Conservation (phyloP, 2,113 vertebrate genomes). For the Bubo scandiacus region DNA sequence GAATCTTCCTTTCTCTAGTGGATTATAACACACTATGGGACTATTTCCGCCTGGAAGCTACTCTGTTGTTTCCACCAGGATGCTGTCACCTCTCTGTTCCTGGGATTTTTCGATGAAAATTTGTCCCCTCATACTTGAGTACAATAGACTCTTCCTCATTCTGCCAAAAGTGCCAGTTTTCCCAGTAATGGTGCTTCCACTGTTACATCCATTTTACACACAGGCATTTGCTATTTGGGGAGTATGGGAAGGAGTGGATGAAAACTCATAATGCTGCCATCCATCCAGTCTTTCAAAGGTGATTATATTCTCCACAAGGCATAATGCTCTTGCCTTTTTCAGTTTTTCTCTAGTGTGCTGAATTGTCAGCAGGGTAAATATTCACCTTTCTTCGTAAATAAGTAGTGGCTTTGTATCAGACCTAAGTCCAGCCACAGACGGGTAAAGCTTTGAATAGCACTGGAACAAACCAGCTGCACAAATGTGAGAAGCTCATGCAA, state of each 20-base stretch:
- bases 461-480: background rate
- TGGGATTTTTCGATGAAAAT: background rate
- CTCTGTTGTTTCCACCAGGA: background rate
- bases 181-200: background rate
- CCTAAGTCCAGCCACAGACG: background rate
- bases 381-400: conserved; percentile 6
- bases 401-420: background rate
- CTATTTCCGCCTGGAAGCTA: background rate
- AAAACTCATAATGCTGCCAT: background rate
- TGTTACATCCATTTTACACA: background rate
- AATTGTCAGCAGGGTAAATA: background rate
- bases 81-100: background rate
- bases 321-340: background rate
- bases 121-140: background rate
- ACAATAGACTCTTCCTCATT: background rate
- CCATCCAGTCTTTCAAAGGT: background rate
- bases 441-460: background rate
- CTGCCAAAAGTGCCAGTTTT: background rate
- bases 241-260: background rate
- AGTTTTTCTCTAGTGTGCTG: background rate
- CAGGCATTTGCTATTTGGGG: background rate
- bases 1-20: background rate
- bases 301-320: background rate
- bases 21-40: background rate
- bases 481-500: background rate